Base-by-base conservation (phyloP, 2,113 vertebrate genomes). In the Xyliphius kryptos region DNA sequence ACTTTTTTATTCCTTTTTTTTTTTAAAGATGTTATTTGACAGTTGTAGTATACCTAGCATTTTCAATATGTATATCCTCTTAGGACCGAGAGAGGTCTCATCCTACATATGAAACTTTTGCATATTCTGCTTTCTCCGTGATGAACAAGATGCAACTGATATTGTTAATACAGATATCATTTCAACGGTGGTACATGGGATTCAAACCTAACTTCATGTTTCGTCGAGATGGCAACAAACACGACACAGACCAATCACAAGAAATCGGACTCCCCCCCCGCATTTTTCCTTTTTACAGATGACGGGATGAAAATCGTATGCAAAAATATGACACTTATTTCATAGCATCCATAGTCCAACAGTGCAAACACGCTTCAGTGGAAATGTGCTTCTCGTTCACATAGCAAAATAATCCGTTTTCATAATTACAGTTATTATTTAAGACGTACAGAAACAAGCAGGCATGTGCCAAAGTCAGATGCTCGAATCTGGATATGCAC, bases 121-220 rank as follows among this genome's bases (percentile, higher is more conserved):
- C 91, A 95, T 95, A 95, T 92, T 91, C 74, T 79, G 88, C 85
- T 87, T 86, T 81, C 71, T 79, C 81, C 83, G 85, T 82, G 78
- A 82, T 77, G 74, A 66, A 74, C 68, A 72, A 69, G 68, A 74
- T 60, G 57, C 67, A 74, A 61, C 78, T 67, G 47, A 80, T 77
- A 53, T 41, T 41, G 13, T 41, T 11, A 66, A 64, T 62, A 74
- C 63, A 69, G 48, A 53, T 44, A 58, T 56, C 70, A 62, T 51
- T 38, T 57, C 44, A 59, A 54, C 21, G 19, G 38, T 37, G 44
- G 26, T 43, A 37, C 26, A 21, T 66, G 68, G 67, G 0, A 67
- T 7, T 70, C 73, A 71, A 76, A 74, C 63, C 64, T 19, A 63
- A 79, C 67, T 3, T 32, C 26, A 32, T 32, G 26, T 32, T 6